Conservation (phyloP, 2,113 vertebrate genomes). For the Notechis scutatus region DNA sequence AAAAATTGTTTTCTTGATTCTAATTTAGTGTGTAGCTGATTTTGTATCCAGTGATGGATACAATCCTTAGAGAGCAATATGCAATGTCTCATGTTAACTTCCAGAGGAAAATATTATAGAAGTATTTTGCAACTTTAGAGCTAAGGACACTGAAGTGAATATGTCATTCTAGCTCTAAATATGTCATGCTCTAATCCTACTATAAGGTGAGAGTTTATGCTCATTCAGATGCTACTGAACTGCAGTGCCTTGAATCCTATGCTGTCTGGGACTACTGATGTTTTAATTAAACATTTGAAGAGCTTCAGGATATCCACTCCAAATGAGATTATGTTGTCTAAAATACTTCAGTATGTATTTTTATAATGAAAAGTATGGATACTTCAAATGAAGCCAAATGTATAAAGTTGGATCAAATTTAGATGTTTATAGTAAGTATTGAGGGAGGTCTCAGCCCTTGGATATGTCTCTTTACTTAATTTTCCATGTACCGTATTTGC, state of each 20-base stretch:
- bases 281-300: not conserved
- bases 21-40: constrained; percentile 49
- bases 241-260: not conserved
- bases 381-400: not conserved
- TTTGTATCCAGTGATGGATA: constrained; percentile 51
- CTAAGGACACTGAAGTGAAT: not conserved
- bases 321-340: not conserved
- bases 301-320: not conserved
- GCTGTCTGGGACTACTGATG: not conserved
- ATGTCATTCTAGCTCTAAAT: not conserved
- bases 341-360: not conserved
- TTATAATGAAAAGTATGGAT: not conserved
- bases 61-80: constrained; percentile 48
- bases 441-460: not conserved
- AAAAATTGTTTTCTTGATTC: constrained; percentile 28
- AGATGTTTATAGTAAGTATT: not conserved
- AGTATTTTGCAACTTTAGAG: constrained; percentile 2
- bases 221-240: not conserved
- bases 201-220: not conserved
- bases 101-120: not conserved
- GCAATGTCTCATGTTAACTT: constrained; percentile 30
- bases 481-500: no score
- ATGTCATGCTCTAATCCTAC: constrained; percentile 12
- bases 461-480: not conserved
- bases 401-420: not conserved